A percentile compares a stretch with the other conserved stretches of the same genome.
Conservation (phyloP, 2,797 vertebrate species). For the Cuculus canorus region DNA sequence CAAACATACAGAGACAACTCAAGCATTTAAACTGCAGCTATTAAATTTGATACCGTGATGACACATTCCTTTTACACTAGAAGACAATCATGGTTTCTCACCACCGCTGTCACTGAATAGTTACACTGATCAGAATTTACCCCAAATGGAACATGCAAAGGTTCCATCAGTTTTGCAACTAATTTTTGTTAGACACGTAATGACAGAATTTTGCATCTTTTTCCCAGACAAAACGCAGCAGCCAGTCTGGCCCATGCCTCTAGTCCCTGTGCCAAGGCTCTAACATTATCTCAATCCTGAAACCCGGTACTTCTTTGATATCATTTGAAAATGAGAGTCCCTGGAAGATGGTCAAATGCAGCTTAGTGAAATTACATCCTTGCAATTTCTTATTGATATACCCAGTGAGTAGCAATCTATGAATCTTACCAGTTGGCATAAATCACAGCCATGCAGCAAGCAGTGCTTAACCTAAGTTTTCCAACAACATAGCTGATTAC, state of each 20-base stretch:
- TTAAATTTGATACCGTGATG: not conserved
- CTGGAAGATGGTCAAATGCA: slow-evolving; percentile 30
- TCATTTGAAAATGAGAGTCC: not conserved
- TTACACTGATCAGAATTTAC: not conserved
- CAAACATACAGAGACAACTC: slow-evolving; percentile 11
- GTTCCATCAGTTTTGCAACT: not conserved
- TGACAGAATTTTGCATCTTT: not conserved
- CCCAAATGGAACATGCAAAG: not conserved
- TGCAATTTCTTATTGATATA: not conserved
- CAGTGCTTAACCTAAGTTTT: not conserved
- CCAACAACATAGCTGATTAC: slow-evolving; percentile 9
- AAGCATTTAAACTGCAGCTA: slow-evolving; percentile 32
- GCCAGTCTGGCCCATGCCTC: not conserved
- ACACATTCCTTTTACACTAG: not conserved
- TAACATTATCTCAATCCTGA: not conserved
- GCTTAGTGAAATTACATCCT: not conserved
- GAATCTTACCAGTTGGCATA: not conserved
- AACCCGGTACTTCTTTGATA: not conserved
- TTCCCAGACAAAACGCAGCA: not conserved
- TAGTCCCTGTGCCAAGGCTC: not conserved
- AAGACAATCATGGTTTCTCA: not conserved
- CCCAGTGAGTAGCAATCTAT: not conserved
- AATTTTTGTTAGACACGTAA: not conserved
- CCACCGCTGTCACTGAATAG: not conserved
- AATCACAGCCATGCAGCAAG: slow-evolving; percentile 16